Base-by-base conservation (phyloP, 2,888 invertebrate species). In the Hesperia comma region DNA sequence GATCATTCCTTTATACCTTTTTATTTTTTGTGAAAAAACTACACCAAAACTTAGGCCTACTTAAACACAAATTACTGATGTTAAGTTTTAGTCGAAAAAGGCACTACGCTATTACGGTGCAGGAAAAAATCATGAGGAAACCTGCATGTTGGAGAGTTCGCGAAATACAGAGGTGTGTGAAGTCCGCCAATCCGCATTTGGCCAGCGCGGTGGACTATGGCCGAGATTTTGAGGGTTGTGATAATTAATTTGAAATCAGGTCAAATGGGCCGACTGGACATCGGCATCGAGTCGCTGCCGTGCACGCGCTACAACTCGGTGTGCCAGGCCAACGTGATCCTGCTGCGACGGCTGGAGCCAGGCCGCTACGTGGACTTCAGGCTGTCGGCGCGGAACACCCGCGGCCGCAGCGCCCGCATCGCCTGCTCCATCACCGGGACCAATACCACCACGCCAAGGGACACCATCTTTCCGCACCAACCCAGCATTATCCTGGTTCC, bases 241-340 rank as follows among this genome's bases (percentile, higher is more conserved):
- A 8, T 37, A 1, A 3, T 0, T 37, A 37, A 37, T 8, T 37
- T 10, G 37, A 12, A 37, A 37, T 19, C 76, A 92, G 95, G 95
- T 77, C 94, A 94, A 85, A 95, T 95, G 79, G 95, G 96, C 75
- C 95, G 95, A 71, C 95, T 96, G 68, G 95, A 96, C 79, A 95
- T 97, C 72, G 94, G 95, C 75, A 94, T 97, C 72, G 96, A 97
- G 82, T 95, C 96, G 74, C 94, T 98, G 68, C 97, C 97, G 57
- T 98, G 98, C 92, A 96, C 96, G 68, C 94, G 96, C 74, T 96
- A 97, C 90, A 97, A 97, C 92, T 97, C 97, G 61, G 95, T 97
- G 77, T 98, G 98, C 88, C 97, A 97, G 86, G 97, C 97, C 67
- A 97, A 98, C 87, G 95, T 98, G 75, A 94, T 97, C 72, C 92